Evolutionary conservation across 2,113 vertebrate genomes (phyloP), one percentile per base, ranked within the genome.

Genomic region (Cyrtonyx montezumae): DNA sequence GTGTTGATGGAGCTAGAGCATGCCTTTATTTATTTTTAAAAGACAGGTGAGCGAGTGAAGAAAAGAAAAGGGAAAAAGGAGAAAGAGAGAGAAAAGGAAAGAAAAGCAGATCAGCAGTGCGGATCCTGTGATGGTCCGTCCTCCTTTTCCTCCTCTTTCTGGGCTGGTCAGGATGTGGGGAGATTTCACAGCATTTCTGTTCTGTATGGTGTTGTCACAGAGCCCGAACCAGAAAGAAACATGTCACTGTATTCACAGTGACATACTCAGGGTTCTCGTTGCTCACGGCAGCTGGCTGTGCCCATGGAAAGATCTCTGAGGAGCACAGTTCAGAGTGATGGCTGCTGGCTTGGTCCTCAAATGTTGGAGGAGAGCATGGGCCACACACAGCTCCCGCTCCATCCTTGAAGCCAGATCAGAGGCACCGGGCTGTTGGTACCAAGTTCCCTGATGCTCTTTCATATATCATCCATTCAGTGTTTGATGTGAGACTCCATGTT

Each of bases 291-390:
- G 46, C 23, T 37, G 78, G 42, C 36, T 75, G 51, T 70, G 56
- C 56, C 1, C 1, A 6, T 30, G 9, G 1, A 28, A 17, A 45
- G 34, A 73, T 32, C 15, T 58, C 14, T 4, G 73, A 45, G 55
- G 18, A 73, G 18, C 1, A 1, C 28, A 6, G 19, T 37, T 59
- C 25, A 40, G 1, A 17, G 20, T 11, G 32, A 2, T 0, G 3
- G 63, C 48, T 76, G 56, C 59, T 36, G 63, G 2, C 37, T 59
- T 36, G 17, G 43, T 16, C 51, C 58, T 56, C 67, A 25, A 25
- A 18, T 49, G 63, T 36, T 15, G 4, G 51, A 30, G 55, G 32
- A 11, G 32, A 28, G 51, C 0, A 2, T 32, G 0, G 1, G 28
- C 37, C 58, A 4, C 7, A 25, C 26, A 1, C 8, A 25, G 43